These are phyloP conservation scores for Indri indri DNA, from an alignment of 2,113 vertebrate genomes.

Conservation along the genomic window DNA sequence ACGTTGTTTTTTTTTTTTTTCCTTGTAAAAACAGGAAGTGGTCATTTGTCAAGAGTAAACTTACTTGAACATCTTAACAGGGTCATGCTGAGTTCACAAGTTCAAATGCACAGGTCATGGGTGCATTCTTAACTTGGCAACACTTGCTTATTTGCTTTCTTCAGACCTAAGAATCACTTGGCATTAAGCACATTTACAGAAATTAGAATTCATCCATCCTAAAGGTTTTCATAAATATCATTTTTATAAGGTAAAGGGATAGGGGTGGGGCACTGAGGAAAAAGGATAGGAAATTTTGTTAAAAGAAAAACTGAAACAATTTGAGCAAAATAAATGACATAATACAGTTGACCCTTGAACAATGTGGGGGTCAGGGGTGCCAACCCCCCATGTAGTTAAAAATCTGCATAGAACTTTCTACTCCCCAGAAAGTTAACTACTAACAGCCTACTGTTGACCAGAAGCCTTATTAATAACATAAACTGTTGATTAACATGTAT, in stretches of 20 bases:
- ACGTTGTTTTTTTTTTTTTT: not conserved
- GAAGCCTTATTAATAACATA: not conserved
- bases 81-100: conserved; percentile 15
- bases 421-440: not conserved
- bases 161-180: not conserved
- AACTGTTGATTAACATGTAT: not conserved
- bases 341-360: not conserved
- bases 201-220: not conserved
- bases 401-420: not conserved
- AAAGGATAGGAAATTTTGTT: not conserved
- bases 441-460: not conserved
- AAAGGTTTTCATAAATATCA: not conserved
- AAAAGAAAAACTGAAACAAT: not conserved
- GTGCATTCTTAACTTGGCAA: not conserved
- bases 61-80: not conserved
- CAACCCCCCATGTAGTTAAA: not conserved
- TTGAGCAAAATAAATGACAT: not conserved
- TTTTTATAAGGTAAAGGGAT: not conserved
- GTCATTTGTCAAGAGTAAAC: conserved; percentile 30
- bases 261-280: not conserved
- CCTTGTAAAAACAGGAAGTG: conserved; percentile 60
- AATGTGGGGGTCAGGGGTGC: not conserved
- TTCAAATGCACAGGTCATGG: not conserved
- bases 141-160: not conserved
- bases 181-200: not conserved